Evolutionary conservation across 1,140 invertebrate genomes (phyloP).

Genomic region (Euwallacea similis): DNA sequence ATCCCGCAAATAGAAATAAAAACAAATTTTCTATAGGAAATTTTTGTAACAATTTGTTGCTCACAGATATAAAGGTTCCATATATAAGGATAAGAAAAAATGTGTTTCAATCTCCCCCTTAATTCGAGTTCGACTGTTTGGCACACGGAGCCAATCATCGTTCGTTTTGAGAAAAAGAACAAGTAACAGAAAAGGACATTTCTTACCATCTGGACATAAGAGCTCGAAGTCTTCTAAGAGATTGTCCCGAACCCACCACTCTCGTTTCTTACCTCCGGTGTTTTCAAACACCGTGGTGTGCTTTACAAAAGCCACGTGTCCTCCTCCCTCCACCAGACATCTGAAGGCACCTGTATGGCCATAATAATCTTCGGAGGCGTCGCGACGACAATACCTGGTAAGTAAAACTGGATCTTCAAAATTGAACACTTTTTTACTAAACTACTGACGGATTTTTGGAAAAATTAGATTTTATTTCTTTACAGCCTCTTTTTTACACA

Average conservation of each 20-base stretch:
- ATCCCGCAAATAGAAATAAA: too few species aligned
- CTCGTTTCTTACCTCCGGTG: conserved; percentile 83
- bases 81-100: too few species aligned
- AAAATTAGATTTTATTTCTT: too few species aligned
- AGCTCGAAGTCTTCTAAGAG: conserved; percentile 91
- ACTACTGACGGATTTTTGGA: not conserved
- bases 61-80: too few species aligned
- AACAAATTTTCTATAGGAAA: too few species aligned
- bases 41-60: too few species aligned
- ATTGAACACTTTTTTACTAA: not conserved
- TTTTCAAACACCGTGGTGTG: conserved; percentile 91
- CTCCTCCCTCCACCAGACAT: conserved; percentile 92
- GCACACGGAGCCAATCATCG: too few species aligned
- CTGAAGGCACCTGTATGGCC: conserved; percentile 88
- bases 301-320: conserved; percentile 93
- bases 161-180: not conserved
- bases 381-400: conserved; percentile 75
- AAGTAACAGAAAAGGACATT: not conserved
- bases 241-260: conserved; percentile 92
- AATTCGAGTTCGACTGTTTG: too few species aligned
- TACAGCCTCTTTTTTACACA: too few species aligned
- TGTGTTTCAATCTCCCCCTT: too few species aligned
- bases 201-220: conserved; percentile 85
- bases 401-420: not conserved
- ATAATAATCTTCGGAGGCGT: conserved; percentile 86